Percentiles rank a stretch among this genome's conserved stretches.
Conservation (phyloP, 2,888 invertebrate species). For the Xiphydria camelus region DNA sequence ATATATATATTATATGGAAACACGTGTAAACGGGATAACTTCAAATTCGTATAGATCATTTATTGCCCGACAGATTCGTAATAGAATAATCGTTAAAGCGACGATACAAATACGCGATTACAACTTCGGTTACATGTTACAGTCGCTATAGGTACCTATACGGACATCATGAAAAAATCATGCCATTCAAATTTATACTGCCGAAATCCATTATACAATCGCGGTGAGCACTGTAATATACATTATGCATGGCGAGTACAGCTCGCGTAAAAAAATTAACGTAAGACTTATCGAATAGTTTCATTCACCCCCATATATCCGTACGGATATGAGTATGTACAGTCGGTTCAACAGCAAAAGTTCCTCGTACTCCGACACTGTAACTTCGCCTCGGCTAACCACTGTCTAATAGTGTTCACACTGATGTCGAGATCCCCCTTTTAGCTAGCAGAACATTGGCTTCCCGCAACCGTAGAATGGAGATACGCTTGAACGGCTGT, state of each 20-base stretch:
- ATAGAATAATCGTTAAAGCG: background rate
- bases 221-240: no score
- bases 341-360: no score
- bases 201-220: background rate
- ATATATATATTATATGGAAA: no score
- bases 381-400: no score
- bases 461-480: no score
- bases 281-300: background rate
- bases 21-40: background rate
- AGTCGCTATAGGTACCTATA: no score
- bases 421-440: no score
- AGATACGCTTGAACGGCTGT: background rate
- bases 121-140: background rate
- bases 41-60: constrained; percentile 1
- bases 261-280: constrained; percentile 5
- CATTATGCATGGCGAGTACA: background rate
- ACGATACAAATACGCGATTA: background rate
- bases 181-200: no score
- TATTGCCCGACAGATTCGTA: background rate
- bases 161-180: no score
- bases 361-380: background rate
- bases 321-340: background rate
- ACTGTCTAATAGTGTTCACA: no score
- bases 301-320: background rate
- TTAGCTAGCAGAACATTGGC: no score